Conservation (phyloP, 2,113 vertebrate species). For the Brachirus orientalis region DNA sequence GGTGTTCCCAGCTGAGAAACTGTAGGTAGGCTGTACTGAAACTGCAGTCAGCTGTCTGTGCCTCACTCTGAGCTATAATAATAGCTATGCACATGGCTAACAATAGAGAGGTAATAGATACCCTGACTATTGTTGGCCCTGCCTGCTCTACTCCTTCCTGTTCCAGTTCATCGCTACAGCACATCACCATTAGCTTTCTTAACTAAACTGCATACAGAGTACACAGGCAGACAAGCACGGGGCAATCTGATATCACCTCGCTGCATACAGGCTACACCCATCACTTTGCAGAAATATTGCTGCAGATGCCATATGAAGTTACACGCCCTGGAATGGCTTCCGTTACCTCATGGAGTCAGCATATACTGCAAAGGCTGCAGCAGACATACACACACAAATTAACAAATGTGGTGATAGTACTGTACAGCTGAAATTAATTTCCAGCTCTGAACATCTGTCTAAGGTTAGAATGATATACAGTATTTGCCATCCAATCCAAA, state of each 20-base stretch:
- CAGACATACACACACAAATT: neutral
- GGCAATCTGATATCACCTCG: slow-evolving; percentile 49
- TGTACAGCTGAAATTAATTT: slow-evolving; percentile 28
- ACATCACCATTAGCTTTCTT: slow-evolving; percentile 45
- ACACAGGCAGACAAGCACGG: slow-evolving; percentile 39
- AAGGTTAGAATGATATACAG: slow-evolving; percentile 21
- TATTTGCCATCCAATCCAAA: slow-evolving; percentile 55
- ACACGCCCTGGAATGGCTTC: slow-evolving; percentile 1
- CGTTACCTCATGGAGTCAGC: neutral
- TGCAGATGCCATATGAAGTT: slow-evolving; percentile 17
- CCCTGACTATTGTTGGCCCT: slow-evolving; percentile 61
- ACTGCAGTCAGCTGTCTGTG: slow-evolving; percentile 63
- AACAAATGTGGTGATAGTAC: slow-evolving; percentile 38
- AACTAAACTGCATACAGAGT: slow-evolving; percentile 48
- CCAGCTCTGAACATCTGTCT: slow-evolving; percentile 62
- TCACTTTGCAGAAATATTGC: slow-evolving; percentile 31
- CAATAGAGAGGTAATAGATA: slow-evolving; percentile 81
- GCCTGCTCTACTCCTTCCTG: slow-evolving; percentile 67
- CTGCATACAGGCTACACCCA: slow-evolving; percentile 23
- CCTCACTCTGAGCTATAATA: slow-evolving; percentile 70
- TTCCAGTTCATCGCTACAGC: slow-evolving; percentile 51
- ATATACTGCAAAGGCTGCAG: neutral
- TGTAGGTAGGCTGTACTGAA: slow-evolving; percentile 55
- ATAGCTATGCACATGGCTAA: slow-evolving; percentile 74
- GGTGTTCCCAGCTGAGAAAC: slow-evolving; percentile 34